A percentile compares a stretch with the other conserved stretches of the same genome.
These are phyloP conservation scores for Acropora tenuis DNA, from an alignment of 64 coral and sea anemone species.

Conservation along the genomic window DNA sequence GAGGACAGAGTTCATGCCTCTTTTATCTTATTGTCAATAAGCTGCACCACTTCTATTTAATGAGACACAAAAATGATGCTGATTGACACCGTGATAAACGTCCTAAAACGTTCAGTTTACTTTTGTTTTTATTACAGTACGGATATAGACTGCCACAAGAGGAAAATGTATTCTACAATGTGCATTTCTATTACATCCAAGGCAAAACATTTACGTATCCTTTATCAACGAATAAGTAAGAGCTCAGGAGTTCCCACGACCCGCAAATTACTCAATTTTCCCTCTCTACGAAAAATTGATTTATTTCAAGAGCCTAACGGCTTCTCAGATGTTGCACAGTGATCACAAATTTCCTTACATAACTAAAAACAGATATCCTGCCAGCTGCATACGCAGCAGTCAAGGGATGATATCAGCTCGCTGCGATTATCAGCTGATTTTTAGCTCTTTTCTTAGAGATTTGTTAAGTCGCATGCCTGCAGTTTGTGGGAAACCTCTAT, in stretches of 20 bases:
- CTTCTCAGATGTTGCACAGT: neutral
- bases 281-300: too few relatives aligned
- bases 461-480: conserved; percentile 66
- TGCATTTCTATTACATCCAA: conserved; percentile 64
- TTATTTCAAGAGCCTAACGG: neutral
- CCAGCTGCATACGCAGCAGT: conserved; percentile 73
- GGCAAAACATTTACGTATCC: conserved; percentile 84
- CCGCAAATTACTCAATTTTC: too few relatives aligned
- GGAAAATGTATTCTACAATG: conserved; percentile 78
- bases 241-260: too few relatives aligned
- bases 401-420: conserved; percentile 60
- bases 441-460: conserved; percentile 69
- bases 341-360: conserved; percentile 6
- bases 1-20: too few relatives aligned
- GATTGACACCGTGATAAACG: too few relatives aligned
- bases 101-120: too few relatives aligned
- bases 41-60: too few relatives aligned
- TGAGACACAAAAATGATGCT: too few relatives aligned
- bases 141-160: conserved; percentile 80
- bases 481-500: conserved; percentile 56
- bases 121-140: conserved; percentile 52
- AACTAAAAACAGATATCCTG: conserved; percentile 67
- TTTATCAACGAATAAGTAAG: conserved; percentile 5
- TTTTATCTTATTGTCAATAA: too few relatives aligned
- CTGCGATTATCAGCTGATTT: conserved; percentile 83